These are phyloP conservation scores for Apoderus coryli DNA, from an alignment of 2,888 invertebrate species.

Conservation along the genomic window DNA sequence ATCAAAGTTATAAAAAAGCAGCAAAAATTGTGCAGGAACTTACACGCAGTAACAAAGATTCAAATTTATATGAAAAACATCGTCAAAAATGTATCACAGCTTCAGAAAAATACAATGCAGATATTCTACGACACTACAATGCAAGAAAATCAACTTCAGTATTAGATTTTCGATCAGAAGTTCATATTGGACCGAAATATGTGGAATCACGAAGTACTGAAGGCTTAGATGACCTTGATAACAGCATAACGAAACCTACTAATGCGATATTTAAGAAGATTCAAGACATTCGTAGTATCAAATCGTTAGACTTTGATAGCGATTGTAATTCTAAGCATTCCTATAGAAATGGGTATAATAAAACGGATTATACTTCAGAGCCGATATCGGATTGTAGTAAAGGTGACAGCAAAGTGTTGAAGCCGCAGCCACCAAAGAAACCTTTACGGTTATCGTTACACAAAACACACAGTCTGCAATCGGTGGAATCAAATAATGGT, in stretches of 20 bases:
- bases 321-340: constrained; percentile 34
- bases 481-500: constrained; percentile 38
- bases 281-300: constrained; percentile 45
- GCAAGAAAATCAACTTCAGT: constrained; percentile 39
- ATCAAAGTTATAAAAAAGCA: constrained; percentile 31
- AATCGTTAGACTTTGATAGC: constrained; percentile 66
- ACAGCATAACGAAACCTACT: constrained; percentile 30
- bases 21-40: constrained; percentile 32
- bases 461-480: constrained; percentile 69
- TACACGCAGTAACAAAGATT: constrained; percentile 24
- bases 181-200: constrained; percentile 27
- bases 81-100: constrained; percentile 30
- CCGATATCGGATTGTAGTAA: constrained; percentile 37
- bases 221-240: constrained; percentile 33
- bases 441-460: constrained; percentile 70
- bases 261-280: constrained; percentile 24
- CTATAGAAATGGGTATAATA: constrained; percentile 15
- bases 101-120: constrained; percentile 30
- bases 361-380: constrained; percentile 44
- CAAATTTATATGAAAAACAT: constrained; percentile 29
- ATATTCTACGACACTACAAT: constrained; percentile 34
- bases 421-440: constrained; percentile 75
- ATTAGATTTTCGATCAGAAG: constrained; percentile 39
- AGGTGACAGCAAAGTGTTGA: constrained; percentile 38
- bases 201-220: constrained; percentile 31